These are phyloP conservation scores for Mastacembelus armatus DNA, from an alignment of 2,797 vertebrate genomes.

Conservation along the genomic window DNA sequence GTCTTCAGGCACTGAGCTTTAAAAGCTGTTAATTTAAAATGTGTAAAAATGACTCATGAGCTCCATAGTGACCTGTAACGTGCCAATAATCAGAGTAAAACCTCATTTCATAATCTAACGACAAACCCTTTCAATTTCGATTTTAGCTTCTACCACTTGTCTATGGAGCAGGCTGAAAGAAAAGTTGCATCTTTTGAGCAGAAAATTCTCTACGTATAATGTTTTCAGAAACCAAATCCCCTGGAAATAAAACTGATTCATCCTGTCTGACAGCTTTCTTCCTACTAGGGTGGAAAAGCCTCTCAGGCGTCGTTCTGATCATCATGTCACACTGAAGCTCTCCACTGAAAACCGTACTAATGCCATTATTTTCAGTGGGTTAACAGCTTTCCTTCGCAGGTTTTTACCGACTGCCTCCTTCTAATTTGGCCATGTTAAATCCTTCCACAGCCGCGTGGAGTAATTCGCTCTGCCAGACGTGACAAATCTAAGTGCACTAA, in stretches of 20 bases:
- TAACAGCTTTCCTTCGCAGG: not conserved
- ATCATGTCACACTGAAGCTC: not conserved
- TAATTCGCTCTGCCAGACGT: not conserved
- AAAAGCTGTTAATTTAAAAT: too few relatives aligned
- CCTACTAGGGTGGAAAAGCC: constrained; percentile 4
- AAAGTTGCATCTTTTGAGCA: not conserved
- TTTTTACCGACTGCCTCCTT: constrained; percentile 5
- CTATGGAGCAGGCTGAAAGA: not conserved
- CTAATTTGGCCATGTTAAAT: constrained; percentile 23
- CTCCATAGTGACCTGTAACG: not conserved
- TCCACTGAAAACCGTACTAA: constrained; percentile 8
- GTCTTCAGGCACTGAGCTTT: not conserved
- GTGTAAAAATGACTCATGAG: not conserved
- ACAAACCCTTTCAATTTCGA: too few relatives aligned
- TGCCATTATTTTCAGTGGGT: constrained; percentile 13
- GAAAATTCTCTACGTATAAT: not conserved
- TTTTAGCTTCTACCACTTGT: too few relatives aligned
- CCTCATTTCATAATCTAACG: not conserved
- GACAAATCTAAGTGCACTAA: not conserved
- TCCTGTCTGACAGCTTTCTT: not conserved
- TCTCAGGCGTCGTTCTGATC: not conserved
- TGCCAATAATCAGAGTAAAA: not conserved
- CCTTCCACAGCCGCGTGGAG: not conserved
- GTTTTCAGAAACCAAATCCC: not conserved
- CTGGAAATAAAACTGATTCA: not conserved